phyloP scores from a whole-genome alignment of 2,888 invertebrate species.

The Volucella inanis region DNA sequence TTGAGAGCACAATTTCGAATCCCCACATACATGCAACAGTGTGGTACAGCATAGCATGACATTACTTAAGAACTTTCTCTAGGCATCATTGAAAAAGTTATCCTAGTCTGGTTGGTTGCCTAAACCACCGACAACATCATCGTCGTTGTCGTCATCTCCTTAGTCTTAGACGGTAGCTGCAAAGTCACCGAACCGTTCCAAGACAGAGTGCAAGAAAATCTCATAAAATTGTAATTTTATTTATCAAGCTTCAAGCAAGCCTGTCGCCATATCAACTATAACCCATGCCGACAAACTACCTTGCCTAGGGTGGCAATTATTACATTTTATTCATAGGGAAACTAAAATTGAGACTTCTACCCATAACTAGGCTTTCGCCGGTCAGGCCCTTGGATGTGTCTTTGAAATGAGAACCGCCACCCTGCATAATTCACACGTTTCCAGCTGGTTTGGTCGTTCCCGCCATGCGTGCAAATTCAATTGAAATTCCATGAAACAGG shows the following conservation, averaged over 20 bases:
- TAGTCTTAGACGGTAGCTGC: conserved; percentile 42
- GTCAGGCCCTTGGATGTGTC: conserved; percentile 27
- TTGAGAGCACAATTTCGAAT: conserved; percentile 51
- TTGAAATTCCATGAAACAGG: conserved; percentile 36
- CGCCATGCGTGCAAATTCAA: conserved; percentile 64
- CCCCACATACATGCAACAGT: conserved; percentile 50
- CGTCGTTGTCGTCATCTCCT: conserved; percentile 22
- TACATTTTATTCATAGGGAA: conserved; percentile 63
- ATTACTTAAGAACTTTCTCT: background rate
- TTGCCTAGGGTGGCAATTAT: conserved; percentile 59
- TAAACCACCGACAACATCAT: background rate
- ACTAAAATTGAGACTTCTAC: conserved; percentile 39
- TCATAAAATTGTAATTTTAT: conserved; percentile 71
- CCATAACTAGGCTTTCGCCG: conserved; percentile 17
- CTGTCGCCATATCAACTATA: background rate
- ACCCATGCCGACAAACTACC: background rate
- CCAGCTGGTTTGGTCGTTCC: background rate
- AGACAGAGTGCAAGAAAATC: conserved; percentile 53
- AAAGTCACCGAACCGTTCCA: conserved; percentile 65
- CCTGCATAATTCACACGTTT: conserved; percentile 42
- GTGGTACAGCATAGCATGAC: background rate
- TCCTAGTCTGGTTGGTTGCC: conserved; percentile 12
- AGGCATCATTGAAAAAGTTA: conserved; percentile 25
- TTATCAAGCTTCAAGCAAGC: conserved; percentile 57
- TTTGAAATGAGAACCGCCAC: conserved; percentile 37